These are phyloP conservation scores for Brachionus angularis DNA, from an alignment of 1,140 invertebrate genomes.

Conservation along the genomic window DNA sequence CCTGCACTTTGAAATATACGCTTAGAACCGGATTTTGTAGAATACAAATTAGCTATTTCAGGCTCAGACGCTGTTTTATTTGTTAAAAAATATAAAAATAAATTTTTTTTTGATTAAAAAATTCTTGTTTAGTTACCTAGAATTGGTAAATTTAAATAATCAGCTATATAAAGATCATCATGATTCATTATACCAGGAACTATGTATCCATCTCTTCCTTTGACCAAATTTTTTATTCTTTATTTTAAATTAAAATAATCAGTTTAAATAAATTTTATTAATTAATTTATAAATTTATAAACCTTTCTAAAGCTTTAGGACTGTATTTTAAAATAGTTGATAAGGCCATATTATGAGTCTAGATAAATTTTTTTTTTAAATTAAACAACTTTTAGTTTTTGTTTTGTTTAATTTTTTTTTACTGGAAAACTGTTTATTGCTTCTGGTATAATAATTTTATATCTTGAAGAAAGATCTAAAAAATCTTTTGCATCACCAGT, in stretches of 20 bases:
- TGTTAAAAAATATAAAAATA: not conserved
- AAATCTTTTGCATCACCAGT: constrained; percentile 49
- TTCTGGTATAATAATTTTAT: constrained; percentile 57
- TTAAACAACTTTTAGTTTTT: not conserved
- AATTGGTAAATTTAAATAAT: constrained; percentile 54
- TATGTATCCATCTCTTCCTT: constrained; percentile 56
- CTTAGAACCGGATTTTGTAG: constrained; percentile 57
- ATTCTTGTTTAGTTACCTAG: constrained; percentile 45
- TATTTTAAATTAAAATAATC: not conserved
- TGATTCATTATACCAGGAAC: constrained; percentile 54
- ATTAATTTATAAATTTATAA: not conserved
- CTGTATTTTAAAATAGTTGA: constrained; percentile 57
- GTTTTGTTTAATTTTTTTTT: constrained; percentile 45
- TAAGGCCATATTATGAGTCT: constrained; percentile 57
- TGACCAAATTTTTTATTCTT: constrained; percentile 52
- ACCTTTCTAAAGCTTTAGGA: constrained; percentile 51
- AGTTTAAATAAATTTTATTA: not conserved
- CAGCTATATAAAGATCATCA: constrained; percentile 55
- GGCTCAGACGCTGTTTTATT: constrained; percentile 53
- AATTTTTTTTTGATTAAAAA: not conserved
- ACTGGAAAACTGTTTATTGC: constrained; percentile 58
- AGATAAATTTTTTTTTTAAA: constrained; percentile 26
- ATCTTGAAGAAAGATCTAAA: constrained; percentile 53
- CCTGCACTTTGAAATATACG: constrained; percentile 56
- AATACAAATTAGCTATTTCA: constrained; percentile 54